Conservation (phyloP, 2,888 invertebrate species). For the Eupithecia subfuscata region DNA sequence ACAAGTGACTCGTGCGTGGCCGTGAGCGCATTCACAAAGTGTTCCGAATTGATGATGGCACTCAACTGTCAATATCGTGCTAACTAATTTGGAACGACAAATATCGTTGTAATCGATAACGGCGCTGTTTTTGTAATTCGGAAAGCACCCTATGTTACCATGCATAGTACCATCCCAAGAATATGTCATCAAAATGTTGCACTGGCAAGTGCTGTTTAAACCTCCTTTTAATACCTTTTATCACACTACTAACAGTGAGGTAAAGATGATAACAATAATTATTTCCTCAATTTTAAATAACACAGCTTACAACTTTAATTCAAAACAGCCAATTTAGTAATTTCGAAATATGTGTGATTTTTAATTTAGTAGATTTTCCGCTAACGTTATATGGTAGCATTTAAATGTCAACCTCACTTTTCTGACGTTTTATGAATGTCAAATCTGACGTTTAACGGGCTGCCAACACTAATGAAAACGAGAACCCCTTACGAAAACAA, state of each 20-base stretch:
- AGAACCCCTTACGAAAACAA: too few species aligned
- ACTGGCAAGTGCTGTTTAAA: neutral
- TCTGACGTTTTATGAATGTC: neutral
- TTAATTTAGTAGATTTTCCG: neutral
- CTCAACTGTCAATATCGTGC: too few species aligned
- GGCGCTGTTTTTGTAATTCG: too few species aligned
- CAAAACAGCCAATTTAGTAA: neutral
- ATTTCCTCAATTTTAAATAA: neutral
- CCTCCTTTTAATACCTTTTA: neutral
- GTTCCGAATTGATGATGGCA: too few species aligned
- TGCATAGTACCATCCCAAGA: constrained; percentile 22
- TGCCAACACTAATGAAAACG: neutral
- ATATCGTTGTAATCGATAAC: too few species aligned
- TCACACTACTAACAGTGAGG: neutral
- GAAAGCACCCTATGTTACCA: too few species aligned
- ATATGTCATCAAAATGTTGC: constrained; percentile 16
- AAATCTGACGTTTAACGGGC: neutral
- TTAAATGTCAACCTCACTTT: neutral
- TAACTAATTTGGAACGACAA: too few species aligned
- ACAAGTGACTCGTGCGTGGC: too few species aligned
- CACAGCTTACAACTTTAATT: neutral
- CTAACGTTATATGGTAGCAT: neutral
- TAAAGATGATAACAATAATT: neutral
- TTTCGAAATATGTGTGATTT: neutral
- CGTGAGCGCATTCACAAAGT: too few species aligned